Evolutionary conservation across 2,797 vertebrate genomes (phyloP), one percentile per base, ranked within the genome.

Genomic region (Acanthis flammea): DNA sequence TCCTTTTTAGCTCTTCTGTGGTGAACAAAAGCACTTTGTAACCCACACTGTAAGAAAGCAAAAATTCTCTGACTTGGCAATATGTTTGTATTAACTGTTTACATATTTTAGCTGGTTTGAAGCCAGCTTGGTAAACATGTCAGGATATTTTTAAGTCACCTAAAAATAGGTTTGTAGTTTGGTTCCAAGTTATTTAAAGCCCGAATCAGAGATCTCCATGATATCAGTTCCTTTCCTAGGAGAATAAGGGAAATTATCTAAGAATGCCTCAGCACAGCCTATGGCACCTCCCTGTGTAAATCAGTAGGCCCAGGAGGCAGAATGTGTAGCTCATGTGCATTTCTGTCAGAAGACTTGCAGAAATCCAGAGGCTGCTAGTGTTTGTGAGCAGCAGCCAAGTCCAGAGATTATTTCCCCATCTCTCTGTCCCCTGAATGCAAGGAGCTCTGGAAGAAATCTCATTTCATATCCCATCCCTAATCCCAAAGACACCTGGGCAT

Each of bases 51-150:
- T 28, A 81, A 54, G 55, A 74, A 85, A 77, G 41, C 4, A 92
- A 53, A 94, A 84, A 86, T 55, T 37, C 50, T 90, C 54, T 44
- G 12, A 35, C 58, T 91, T 7, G 2, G 71, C 76, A 94, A 67
- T 53, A 72, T 24, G 74, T 23, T 21, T 81, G 55, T 61, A 92
- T 95, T 94, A 95, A 84, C 73, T 76, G 82, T 88, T 95, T 92
- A 88, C 70, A 92, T 12, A 17, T 91, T 94, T 86, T 81, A 88
- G 62, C 30, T 90, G 71, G 51, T 79, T 86, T 51, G 35, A 91
- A 94, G 79, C 37, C 92, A 90, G 55, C 70, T 76, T 76, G 55
- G 76, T 91, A 96, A 94, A 92, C 55, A 81, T 14, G 48, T 57
- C 60, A 63, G 35, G 70, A 41, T 75, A 94, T 88, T 80, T 95